Evolutionary conservation across 2,888 invertebrate species (phyloP).

Genomic region (Eumacrocentrus americanus): DNA sequence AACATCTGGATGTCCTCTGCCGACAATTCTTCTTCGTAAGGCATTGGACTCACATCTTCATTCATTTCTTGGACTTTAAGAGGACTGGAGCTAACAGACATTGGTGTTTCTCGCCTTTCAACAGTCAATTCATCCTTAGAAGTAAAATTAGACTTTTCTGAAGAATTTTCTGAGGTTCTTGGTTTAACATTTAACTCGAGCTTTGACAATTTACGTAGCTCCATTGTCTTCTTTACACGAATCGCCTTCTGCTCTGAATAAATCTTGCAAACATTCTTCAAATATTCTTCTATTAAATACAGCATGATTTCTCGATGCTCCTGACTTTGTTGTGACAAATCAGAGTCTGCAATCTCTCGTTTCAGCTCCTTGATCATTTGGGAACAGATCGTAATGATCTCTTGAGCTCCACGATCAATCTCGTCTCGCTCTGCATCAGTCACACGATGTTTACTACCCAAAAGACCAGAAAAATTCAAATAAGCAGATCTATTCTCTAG

Average conservation of each 20-base stretch:
- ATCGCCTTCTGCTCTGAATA: slow-evolving; percentile 89
- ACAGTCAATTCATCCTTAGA: slow-evolving; percentile 40
- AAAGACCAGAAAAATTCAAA: slow-evolving; percentile 78
- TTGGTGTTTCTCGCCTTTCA: slow-evolving; percentile 18
- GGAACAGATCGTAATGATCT: slow-evolving; percentile 81
- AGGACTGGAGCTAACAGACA: slow-evolving; percentile 45
- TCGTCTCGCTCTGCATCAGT: slow-evolving; percentile 84
- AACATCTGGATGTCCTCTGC: slow-evolving; percentile 92
- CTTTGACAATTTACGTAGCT: slow-evolving; percentile 80
- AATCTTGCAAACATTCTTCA: slow-evolving; percentile 85
- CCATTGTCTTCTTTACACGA: slow-evolving; percentile 82
- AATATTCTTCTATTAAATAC: slow-evolving; percentile 77
- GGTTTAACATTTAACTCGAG: slow-evolving; percentile 63
- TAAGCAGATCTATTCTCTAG: slow-evolving; percentile 85
- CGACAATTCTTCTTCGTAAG: slow-evolving; percentile 72
- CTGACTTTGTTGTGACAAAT: slow-evolving; percentile 69
- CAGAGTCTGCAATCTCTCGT: slow-evolving; percentile 65
- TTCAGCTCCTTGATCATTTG: slow-evolving; percentile 78
- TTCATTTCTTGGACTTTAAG: slow-evolving; percentile 56
- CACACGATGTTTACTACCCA: slow-evolving; percentile 73
- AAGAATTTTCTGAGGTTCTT: slow-evolving; percentile 32
- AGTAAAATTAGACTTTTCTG: slow-evolving; percentile 49
- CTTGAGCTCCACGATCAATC: slow-evolving; percentile 84
- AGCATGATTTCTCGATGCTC: slow-evolving; percentile 81
- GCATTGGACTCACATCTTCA: slow-evolving; percentile 45